Percentiles rank a stretch among this genome's conserved stretches.
These are phyloP conservation scores for Scaptodrosophila lebanonensis DNA, from an alignment of 1,140 invertebrate species.

Conservation along the genomic window DNA sequence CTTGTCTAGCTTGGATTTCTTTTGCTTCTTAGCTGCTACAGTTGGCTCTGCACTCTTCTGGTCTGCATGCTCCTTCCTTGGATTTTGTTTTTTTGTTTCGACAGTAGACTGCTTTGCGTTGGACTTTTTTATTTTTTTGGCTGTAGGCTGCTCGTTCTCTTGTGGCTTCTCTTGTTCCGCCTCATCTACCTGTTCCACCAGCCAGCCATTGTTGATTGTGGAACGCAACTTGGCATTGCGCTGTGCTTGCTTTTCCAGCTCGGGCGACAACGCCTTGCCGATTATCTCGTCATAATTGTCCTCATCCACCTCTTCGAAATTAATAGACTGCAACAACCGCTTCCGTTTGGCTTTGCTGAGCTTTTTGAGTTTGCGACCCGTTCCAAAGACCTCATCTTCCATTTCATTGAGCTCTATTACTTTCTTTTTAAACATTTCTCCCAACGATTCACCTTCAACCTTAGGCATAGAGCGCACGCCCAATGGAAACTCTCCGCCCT, in stretches of 20 bases:
- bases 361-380: slow-evolving; percentile 63
- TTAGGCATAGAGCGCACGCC: slow-evolving; percentile 79
- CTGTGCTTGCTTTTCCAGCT: slow-evolving; percentile 48
- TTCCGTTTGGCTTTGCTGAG: slow-evolving; percentile 69
- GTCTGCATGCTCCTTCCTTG: neutral
- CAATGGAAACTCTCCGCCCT: slow-evolving; percentile 81
- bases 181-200: slow-evolving; percentile 61
- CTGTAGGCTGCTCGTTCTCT: neutral
- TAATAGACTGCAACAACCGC: slow-evolving; percentile 58
- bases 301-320: slow-evolving; percentile 67
- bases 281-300: slow-evolving; percentile 64
- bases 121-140: neutral
- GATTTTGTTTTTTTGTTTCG: slow-evolving; percentile 1
- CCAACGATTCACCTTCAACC: slow-evolving; percentile 35
- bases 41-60: neutral
- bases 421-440: slow-evolving; percentile 64
- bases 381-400: slow-evolving; percentile 58
- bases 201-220: slow-evolving; percentile 46
- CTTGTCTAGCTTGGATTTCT: slow-evolving; percentile 8
- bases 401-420: slow-evolving; percentile 53
- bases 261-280: slow-evolving; percentile 46
- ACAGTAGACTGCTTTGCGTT: slow-evolving; percentile 29
- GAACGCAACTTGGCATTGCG: slow-evolving; percentile 50
- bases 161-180: neutral
- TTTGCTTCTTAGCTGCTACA: slow-evolving; percentile 9